phyloP scores from a whole-genome alignment of 2,888 invertebrate genomes.

The Tipula confusa region DNA sequence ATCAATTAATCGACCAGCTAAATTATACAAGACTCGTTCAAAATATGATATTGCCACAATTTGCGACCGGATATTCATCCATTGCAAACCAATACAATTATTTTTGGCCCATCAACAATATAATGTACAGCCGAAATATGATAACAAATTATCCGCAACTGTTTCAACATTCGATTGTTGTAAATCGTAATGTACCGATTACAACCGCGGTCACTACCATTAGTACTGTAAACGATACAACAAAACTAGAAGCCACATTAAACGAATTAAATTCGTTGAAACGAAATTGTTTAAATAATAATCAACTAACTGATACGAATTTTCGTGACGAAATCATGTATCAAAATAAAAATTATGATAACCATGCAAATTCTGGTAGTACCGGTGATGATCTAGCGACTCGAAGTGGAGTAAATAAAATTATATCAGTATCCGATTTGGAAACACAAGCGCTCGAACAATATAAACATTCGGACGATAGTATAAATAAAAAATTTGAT shows the following conservation, averaged over 20 bases:
- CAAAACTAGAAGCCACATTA: not conserved
- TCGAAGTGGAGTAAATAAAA: not conserved
- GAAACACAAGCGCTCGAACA: constrained; percentile 35
- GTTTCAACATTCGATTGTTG: not conserved
- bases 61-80: not conserved
- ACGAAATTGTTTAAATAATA: not conserved
- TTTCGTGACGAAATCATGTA: not conserved
- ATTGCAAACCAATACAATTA: not conserved
- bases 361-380: not conserved
- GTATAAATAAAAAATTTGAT: constrained; percentile 34
- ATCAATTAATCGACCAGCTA: not conserved
- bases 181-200: not conserved
- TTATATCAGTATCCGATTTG: constrained; percentile 35
- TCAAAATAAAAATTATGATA: not conserved
- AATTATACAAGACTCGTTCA: not conserved
- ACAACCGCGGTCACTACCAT: not conserved
- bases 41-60: not conserved
- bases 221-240: not conserved
- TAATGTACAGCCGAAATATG: not conserved
- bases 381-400: not conserved
- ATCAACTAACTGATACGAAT: not conserved
- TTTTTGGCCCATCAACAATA: not conserved
- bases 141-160: not conserved
- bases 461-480: constrained; percentile 35
- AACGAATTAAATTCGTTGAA: not conserved